Base-by-base conservation (phyloP, 2,113 vertebrate species). In the Callithrix jacchus region DNA sequence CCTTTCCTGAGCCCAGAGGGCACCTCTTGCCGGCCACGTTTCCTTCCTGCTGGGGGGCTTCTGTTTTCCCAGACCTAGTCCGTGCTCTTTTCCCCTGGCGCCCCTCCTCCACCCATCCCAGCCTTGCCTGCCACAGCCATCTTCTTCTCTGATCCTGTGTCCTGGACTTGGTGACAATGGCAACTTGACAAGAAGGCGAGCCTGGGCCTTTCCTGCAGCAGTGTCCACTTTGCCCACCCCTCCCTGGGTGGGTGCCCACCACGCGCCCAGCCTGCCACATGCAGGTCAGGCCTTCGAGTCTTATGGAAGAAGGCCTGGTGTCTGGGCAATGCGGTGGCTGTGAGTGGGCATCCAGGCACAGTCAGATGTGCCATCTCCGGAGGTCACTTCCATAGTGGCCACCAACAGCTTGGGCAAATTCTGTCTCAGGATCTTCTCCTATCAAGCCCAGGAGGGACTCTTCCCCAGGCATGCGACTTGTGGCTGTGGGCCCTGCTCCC, bases 1-100 rank as follows among this genome's bases (percentile, higher is more conserved):
- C 52, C 23, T 30, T n/a, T 30, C 40, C 12, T 0, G 0, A 45
- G 52, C 23, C 35, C 4, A 4, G 14, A 0, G 8, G 42, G 4
- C 54, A 5, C 5, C 30, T 80, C 47, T 74, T 4, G 66, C 32
- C 12, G 0, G 3, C 35, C 68, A 3, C 4, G 1, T 37, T 81
- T 70, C 85, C 89, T 82, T 76, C 66, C 20, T 0, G 2, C 30
- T 5, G 66, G 66, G 37, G 54, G 13, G 42, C 6, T 47, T 66
- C n/a, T 12, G 8, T 25, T 54, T 52, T n/a, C 7, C 16, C n/a
- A 12, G 49, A 18, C 5, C 0, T 30, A 16, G 7, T 21, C 40
- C n/a, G 25, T 0, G 30, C 1, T 9, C 25, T 68, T 87, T 45
- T 8, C 13, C 23, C 37, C 37, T 5, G 8, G 20, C 0, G 1